These are phyloP conservation scores for Ceratoteleas bidentatus DNA, from an alignment of 1,140 invertebrate genomes.

Conservation along the genomic window DNA sequence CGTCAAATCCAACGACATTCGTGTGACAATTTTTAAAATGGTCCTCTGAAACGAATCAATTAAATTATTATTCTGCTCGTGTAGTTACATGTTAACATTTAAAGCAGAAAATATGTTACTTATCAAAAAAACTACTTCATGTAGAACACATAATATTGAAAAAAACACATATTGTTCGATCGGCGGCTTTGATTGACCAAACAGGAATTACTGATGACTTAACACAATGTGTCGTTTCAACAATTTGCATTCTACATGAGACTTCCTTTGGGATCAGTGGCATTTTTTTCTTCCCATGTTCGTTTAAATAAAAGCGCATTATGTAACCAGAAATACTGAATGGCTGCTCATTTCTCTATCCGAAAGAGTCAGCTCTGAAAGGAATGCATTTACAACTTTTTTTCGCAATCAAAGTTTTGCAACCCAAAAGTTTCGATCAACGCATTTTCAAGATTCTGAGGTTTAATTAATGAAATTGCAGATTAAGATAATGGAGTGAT, in stretches of 20 bases:
- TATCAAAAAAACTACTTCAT: too few relatives aligned
- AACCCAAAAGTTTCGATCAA: conserved; percentile 23
- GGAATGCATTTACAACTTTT: conserved; percentile 32
- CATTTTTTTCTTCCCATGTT: too few relatives aligned
- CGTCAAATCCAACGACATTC: conserved; percentile 84
- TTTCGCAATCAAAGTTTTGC: conserved; percentile 30
- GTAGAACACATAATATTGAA: not conserved
- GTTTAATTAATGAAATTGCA: not conserved
- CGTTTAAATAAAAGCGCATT: conserved; percentile 16
- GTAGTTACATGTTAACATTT: too few relatives aligned
- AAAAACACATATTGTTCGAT: too few relatives aligned
- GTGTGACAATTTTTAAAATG: conserved; percentile 84
- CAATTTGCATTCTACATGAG: too few relatives aligned
- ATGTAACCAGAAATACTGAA: conserved; percentile 8
- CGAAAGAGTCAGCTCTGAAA: conserved; percentile 9
- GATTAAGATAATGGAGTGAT: not conserved
- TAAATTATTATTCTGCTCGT: conserved; percentile 17
- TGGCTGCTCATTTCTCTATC: conserved; percentile 13
- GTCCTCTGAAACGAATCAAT: conserved; percentile 70
- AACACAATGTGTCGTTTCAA: too few relatives aligned
- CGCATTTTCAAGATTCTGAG: conserved; percentile 5
- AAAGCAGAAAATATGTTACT: conserved; percentile 2
- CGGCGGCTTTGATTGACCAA: too few relatives aligned
- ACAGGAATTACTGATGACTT: too few relatives aligned
- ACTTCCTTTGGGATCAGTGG: too few relatives aligned